Evolutionary conservation across 2,888 invertebrate species (phyloP).

Genomic region (Phlogophora meticulosa): DNA sequence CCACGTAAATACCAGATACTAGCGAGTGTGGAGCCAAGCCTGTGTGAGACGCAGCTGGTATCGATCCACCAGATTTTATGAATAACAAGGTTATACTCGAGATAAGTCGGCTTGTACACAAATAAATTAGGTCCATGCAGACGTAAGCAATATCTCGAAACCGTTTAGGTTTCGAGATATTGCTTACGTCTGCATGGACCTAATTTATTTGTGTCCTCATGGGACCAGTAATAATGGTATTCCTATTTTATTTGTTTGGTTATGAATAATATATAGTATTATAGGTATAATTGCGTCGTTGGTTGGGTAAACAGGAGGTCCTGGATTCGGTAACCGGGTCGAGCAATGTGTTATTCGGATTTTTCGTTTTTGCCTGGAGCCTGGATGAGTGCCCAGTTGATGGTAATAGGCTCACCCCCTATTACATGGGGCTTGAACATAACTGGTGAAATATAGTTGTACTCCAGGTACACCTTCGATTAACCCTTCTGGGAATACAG

Average conservation of each 20-base stretch:
- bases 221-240: neutral
- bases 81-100: constrained; percentile 52
- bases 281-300: neutral
- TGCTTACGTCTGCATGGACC: constrained; percentile 15
- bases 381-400: too few species aligned
- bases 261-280: neutral
- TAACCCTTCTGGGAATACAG: too few species aligned
- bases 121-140: too few species aligned
- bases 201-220: constrained; percentile 4
- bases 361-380: too few species aligned
- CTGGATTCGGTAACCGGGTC: too few species aligned
- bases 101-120: constrained; percentile 44
- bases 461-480: too few species aligned
- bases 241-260: constrained; percentile 3
- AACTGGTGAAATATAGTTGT: too few species aligned
- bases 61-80: constrained; percentile 55
- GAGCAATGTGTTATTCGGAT: too few species aligned
- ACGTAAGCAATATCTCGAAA: too few species aligned
- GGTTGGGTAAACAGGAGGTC: too few species aligned
- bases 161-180: constrained; percentile 31
- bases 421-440: too few species aligned
- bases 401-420: too few species aligned
- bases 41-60: constrained; percentile 50
- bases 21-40: constrained; percentile 34
- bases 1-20: constrained; percentile 36